phyloP scores from a whole-genome alignment of 2,113 vertebrate species.

The Vulpes ferrilata region DNA sequence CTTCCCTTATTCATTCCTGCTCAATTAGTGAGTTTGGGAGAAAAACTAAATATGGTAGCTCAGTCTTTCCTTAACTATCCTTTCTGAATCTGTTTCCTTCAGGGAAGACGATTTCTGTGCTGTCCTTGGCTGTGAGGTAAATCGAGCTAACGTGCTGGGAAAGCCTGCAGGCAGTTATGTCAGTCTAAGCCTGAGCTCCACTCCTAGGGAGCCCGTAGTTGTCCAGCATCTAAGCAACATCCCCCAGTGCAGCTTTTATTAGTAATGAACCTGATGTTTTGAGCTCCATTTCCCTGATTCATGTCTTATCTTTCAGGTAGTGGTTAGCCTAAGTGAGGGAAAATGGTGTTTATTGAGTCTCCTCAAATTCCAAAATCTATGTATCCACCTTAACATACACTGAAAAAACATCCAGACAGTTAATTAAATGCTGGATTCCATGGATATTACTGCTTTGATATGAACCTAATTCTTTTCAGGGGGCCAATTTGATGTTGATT shows the following conservation, averaged over 20 bases:
- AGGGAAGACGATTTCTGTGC: not conserved
- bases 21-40: not conserved
- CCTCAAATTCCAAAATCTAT: not conserved
- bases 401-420: not conserved
- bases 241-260: not conserved
- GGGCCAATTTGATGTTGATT: not conserved
- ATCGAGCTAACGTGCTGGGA: too few species aligned
- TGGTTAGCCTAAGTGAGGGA: not conserved
- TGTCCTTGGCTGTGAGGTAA: not conserved
- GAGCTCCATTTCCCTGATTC: not conserved
- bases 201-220: not conserved
- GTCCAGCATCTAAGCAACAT: not conserved
- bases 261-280: constrained; percentile 30
- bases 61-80: not conserved
- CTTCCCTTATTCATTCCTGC: not conserved
- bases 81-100: not conserved
- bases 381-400: not conserved
- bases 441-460: not conserved
- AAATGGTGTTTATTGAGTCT: not conserved
- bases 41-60: not conserved
- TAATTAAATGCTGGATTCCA: not conserved
- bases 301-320: not conserved
- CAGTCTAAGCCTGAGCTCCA: not conserved
- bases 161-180: too few species aligned
- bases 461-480: constrained; percentile 14